Percentiles rank a stretch among this genome's conserved stretches.
phyloP scores from a whole-genome alignment of 2,797 vertebrate species.

The Hyperoplus lanceolatus region DNA sequence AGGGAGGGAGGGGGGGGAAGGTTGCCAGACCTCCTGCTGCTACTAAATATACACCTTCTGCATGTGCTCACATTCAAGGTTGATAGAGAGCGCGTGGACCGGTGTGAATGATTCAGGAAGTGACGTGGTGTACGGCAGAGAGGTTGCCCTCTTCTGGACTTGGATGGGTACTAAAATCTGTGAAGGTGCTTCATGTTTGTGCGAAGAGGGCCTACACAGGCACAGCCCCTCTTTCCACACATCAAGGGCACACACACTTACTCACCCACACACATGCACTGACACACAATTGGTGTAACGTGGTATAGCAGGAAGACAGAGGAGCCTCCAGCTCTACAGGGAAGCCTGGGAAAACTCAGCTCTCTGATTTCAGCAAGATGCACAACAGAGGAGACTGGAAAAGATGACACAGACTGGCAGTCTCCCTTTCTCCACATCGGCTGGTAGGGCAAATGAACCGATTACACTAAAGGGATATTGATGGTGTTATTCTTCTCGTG shows the following conservation, averaged over 20 bases:
- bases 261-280: slow-evolving; percentile 43
- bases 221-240: slow-evolving; percentile 49
- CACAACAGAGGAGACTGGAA: slow-evolving; percentile 45
- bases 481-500: slow-evolving; percentile 23
- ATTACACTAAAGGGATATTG: not conserved
- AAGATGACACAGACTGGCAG: slow-evolving; percentile 51
- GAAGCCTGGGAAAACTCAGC: slow-evolving; percentile 42
- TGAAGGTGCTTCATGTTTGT: slow-evolving; percentile 33
- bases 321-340: slow-evolving; percentile 44
- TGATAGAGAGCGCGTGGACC: slow-evolving; percentile 58
- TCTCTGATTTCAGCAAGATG: slow-evolving; percentile 50
- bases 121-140: slow-evolving; percentile 59
- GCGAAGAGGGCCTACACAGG: slow-evolving; percentile 38
- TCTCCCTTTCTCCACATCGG: slow-evolving; percentile 27
- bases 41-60: slow-evolving; percentile 45
- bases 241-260: slow-evolving; percentile 75
- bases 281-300: slow-evolving; percentile 65
- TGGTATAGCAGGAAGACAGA: slow-evolving; percentile 53
- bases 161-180: slow-evolving; percentile 56
- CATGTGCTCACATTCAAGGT: slow-evolving; percentile 58
- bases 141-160: slow-evolving; percentile 74
- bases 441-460: slow-evolving; percentile 60
- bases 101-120: slow-evolving; percentile 68
- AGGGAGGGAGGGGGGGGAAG: not conserved
- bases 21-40: slow-evolving; percentile 23